These are phyloP conservation scores for Sandelia bainsii DNA, from an alignment of 2,797 vertebrate genomes.

Conservation along the genomic window DNA sequence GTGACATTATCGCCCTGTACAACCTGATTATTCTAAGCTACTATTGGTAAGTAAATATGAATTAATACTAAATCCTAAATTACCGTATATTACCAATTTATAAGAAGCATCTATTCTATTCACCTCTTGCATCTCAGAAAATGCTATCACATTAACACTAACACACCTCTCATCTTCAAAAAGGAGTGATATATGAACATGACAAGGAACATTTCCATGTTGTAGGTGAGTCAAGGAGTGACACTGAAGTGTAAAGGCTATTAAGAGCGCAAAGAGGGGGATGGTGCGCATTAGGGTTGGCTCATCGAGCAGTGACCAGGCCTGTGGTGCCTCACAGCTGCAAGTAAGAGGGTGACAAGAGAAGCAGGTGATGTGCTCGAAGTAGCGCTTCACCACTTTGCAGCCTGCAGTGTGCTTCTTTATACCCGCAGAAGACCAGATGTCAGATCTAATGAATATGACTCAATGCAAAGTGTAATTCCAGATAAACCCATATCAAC, in stretches of 20 bases:
- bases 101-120: not conserved
- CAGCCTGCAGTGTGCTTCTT: constrained; percentile 59
- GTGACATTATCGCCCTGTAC: constrained; percentile 6
- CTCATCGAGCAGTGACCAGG: constrained; percentile 62
- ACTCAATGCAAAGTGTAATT: constrained; percentile 44
- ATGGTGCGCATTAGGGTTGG: constrained; percentile 57
- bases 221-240: constrained; percentile 55
- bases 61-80: constrained; percentile 7
- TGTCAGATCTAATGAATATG: constrained; percentile 79
- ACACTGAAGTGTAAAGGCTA: constrained; percentile 68
- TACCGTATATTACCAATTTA: not conserved
- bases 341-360: constrained; percentile 69
- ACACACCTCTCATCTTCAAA: constrained; percentile 5
- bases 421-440: constrained; percentile 73
- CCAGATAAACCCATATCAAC: constrained; percentile 27
- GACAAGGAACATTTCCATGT: constrained; percentile 12
- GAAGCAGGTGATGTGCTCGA: constrained; percentile 86
- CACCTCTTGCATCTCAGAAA: not conserved
- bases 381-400: constrained; percentile 73
- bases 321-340: constrained; percentile 69
- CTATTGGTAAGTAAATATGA: not conserved
- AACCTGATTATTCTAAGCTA: constrained; percentile 8
- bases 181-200: constrained; percentile 4
- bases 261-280: constrained; percentile 66
- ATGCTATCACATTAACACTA: not conserved